Percentiles rank a stretch among this genome's conserved stretches.
Evolutionary conservation across 2,113 vertebrate species (phyloP).

Genomic region (Elaphurus davidianus): DNA sequence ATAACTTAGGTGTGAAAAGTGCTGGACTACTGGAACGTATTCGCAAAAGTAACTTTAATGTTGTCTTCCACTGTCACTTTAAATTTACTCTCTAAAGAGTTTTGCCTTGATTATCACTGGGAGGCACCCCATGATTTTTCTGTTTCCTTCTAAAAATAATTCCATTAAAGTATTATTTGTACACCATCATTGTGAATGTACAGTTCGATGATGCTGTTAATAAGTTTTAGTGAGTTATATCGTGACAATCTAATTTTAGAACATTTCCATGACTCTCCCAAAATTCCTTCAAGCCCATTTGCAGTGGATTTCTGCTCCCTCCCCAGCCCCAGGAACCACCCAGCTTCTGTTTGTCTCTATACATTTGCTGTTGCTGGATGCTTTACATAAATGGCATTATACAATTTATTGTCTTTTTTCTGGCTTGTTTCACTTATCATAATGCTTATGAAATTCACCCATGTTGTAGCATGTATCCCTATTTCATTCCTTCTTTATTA

Average conservation of each 20-base stretch:
- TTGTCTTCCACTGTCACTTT: neutral
- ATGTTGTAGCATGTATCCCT: neutral
- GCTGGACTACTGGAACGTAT: neutral
- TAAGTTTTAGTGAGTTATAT: neutral
- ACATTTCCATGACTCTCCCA: neutral
- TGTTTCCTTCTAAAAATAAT: neutral
- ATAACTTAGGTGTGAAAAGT: neutral
- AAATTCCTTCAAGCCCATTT: neutral
- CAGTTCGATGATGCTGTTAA: neutral
- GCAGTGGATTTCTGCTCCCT: neutral
- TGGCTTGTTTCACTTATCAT: neutral
- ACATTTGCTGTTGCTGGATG: neutral
- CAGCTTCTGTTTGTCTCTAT: neutral
- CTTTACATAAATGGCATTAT: neutral
- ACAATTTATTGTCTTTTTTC: neutral
- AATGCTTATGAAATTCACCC: neutral
- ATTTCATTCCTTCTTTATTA: neutral
- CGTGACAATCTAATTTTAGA: neutral
- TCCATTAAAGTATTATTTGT: neutral
- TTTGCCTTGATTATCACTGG: neutral
- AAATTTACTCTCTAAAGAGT: neutral
- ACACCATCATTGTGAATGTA: neutral
- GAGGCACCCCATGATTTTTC: neutral
- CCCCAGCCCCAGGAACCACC: neutral
- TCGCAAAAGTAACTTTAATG: neutral